Evolutionary conservation across 2,113 vertebrate species (phyloP).

Genomic region (Geococcyx californianus): DNA sequence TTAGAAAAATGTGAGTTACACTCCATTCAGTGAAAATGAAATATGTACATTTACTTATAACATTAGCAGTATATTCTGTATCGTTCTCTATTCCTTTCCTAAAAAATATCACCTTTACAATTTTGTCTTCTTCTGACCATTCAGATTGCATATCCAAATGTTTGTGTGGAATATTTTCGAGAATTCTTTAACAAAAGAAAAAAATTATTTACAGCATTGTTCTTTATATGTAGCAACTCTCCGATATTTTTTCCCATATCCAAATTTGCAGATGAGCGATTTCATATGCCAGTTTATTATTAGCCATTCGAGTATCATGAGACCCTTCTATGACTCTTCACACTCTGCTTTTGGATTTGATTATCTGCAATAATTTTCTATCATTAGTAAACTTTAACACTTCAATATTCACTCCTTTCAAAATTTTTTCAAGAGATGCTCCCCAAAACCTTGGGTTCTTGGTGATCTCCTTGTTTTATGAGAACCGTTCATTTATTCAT

Average conservation of each 20-base stretch:
- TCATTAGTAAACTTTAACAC: not conserved
- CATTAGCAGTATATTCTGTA: not conserved
- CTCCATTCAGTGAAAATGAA: not conserved
- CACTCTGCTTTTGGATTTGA: not conserved
- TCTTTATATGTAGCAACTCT: not conserved
- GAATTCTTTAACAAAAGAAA: not conserved
- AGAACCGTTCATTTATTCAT: not conserved
- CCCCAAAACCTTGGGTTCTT: not conserved
- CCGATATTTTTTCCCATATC: not conserved
- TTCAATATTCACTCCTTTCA: not conserved
- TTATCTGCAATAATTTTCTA: not conserved
- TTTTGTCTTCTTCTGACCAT: not conserved
- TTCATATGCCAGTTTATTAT: not conserved
- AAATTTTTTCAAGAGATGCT: not conserved
- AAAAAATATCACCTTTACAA: not conserved
- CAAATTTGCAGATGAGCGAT: not conserved
- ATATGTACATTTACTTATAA: not conserved
- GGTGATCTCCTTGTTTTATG: not conserved
- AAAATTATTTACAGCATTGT: not conserved
- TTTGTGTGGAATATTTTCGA: not conserved
- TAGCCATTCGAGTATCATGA: not conserved
- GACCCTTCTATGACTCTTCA: not conserved
- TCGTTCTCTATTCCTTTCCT: not conserved
- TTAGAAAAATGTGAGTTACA: not conserved
- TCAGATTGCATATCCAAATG: not conserved